Base-by-base conservation (phyloP, 2,888 invertebrate species). In the Mimumesa dahlbomi region DNA sequence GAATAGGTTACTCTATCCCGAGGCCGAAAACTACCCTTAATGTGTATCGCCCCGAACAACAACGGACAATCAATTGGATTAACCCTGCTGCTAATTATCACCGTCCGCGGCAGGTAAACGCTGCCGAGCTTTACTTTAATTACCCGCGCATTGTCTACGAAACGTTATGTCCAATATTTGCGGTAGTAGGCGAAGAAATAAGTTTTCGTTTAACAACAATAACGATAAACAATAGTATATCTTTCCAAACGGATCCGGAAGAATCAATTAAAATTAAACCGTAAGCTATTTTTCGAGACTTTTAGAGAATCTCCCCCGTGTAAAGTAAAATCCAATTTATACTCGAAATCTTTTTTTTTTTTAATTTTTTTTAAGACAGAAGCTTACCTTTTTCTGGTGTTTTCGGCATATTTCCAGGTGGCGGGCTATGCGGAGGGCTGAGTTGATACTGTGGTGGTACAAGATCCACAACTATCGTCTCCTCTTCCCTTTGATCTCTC, bases 391-490 rank as follows among this genome's bases (percentile, higher is more conserved):
- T 85, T n/a, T 85, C 85, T 0, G 84, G 76, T 4, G 82, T 81
- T 11, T 80, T 81, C 0, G 79, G 66, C 13, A 81, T 62, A 11
- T 59, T 77, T 3, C 74, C 77, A 0, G 81, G 50, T 3, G 70
- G 68, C 0, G 87, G 87, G 42, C 85, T 87, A 25, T 84, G 82
- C 0, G 86, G 84, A 11, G 86, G 86, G 5, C 84, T 86, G 1
- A 84, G 63, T 43, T 84, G 85, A 70, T 85, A 87, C 48, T 83
- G 86, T 7, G 92, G 91, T 13, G 92, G 92, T 54, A 93, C 90
- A 49, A 93, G 88, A 79, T 93, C 93, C 70, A 93, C 91, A 6
- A 93, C 92, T 1, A 92, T 91, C 57, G 89, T 91, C 56, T 86
- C 85, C 0, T 82, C 81, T 6, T 83, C 82, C 36, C 75, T 80